phyloP scores from a whole-genome alignment of 2,113 vertebrate species.

The Oreocharis arfaki region DNA sequence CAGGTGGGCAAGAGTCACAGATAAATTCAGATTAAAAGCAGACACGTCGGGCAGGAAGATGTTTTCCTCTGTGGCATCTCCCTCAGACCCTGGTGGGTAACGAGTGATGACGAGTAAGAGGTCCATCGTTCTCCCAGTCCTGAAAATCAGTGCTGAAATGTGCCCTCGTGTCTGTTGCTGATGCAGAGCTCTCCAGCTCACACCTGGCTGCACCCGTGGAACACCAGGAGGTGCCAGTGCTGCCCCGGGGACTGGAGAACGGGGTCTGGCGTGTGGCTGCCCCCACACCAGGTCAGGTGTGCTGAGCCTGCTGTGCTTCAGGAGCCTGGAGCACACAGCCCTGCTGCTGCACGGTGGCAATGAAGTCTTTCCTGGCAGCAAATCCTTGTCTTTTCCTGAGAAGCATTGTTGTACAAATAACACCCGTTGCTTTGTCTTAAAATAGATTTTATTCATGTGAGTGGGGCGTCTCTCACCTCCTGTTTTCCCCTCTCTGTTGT shows the following conservation, averaged over 20 bases:
- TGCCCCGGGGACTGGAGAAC: neutral
- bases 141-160: neutral
- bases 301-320: neutral
- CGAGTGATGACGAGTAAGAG: accelerated
- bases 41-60: neutral
- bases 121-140: neutral
- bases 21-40: neutral
- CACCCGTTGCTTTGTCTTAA: neutral
- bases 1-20: neutral
- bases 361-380: neutral
- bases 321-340: neutral
- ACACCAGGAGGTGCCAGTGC: neutral
- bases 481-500: neutral
- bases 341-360: neutral
- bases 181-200: neutral
- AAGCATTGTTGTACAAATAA: neutral
- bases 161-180: neutral
- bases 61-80: neutral
- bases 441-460: neutral
- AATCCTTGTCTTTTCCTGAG: neutral
- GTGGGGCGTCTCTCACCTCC: neutral
- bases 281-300: accelerated
- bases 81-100: neutral
- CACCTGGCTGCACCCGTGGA: neutral
- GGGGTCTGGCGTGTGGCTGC: neutral